Base-by-base conservation (phyloP, 2,113 vertebrate species). In the Onychorhynchus coronatus region DNA sequence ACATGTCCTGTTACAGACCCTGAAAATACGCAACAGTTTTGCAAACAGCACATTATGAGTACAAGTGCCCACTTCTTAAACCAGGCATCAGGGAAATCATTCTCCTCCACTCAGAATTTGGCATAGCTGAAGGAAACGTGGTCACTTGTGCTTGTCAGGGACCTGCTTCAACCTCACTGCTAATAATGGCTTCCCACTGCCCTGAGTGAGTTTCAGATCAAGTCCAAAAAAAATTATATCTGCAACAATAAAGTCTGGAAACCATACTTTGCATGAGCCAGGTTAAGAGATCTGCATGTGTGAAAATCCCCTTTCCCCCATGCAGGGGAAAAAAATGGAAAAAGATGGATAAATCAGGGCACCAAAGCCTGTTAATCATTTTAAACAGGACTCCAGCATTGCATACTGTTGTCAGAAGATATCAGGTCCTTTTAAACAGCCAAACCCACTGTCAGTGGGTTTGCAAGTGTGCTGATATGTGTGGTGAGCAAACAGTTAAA, bases 361-460 rank as follows among this genome's bases (percentile, higher is more conserved):
- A 23, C 5, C 4, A 11, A 59, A 2, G 2, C 39, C 58, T 27
- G 9, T 49, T 77, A 6, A 6, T 5, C 5, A 10, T 58, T 47
- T 52, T 8, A 3, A 22, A 42, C 16, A 42, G 35, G 20, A 16
- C 18, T 63, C 12, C 5, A 37, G 42, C 11, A 0, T 3, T 72
- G 15, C 22, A 8, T 3, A 2, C 8, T 25, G 30, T 30, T 59
- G 14, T 25, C 37, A 33, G 58, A 73, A 61, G 27, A 19, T 2
- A 24, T 18, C 4, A 6, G 4, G 18, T n/a, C 39, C 27, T 58
- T 49, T 50, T 44, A 8, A 49, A 18, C 3, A 35, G 41, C 14
- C 71, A 41, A 28, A 35, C 12, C 13, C 0, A 0, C 65, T n/a
- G 8, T 13, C 30, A 9, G 47, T 19, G 8, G 7, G 6, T 8